Evolutionary conservation across 2,888 invertebrate species (phyloP).

Genomic region (Brachyptera risi): DNA sequence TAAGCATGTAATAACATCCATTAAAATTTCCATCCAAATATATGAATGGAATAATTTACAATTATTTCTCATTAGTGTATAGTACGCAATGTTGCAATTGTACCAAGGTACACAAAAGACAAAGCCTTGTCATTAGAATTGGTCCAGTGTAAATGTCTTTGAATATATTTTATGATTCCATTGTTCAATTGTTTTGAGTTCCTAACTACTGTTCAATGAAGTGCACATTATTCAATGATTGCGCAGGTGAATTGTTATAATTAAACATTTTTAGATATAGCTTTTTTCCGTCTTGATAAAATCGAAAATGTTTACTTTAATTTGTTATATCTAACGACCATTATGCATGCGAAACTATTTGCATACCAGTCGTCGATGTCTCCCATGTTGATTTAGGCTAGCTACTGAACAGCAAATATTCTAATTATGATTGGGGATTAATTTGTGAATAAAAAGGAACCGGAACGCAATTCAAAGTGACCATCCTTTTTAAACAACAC

Average conservation of each 20-base stretch:
- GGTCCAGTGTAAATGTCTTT: constrained; percentile 2
- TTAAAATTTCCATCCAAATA: too few species aligned
- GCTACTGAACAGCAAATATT: too few species aligned
- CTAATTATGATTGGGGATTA: too few species aligned
- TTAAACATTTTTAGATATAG: not conserved
- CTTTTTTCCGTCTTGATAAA: not conserved
- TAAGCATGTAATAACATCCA: too few species aligned
- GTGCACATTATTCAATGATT: not conserved
- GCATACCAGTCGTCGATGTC: constrained; percentile 5
- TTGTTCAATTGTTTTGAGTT: constrained; percentile 1
- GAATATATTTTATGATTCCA: constrained; percentile 7
- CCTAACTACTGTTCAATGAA: not conserved
- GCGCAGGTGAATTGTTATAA: constrained; percentile 8
- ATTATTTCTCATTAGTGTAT: too few species aligned
- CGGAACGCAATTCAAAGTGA: too few species aligned
- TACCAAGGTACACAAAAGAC: too few species aligned
- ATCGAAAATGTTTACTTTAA: not conserved
- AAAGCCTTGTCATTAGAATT: not conserved
- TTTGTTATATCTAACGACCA: not conserved
- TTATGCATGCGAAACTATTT: not conserved
- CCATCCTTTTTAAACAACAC: too few species aligned
- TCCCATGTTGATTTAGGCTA: too few species aligned
- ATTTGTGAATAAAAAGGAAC: too few species aligned
- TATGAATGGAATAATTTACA: too few species aligned
- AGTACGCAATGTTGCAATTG: too few species aligned